These are phyloP conservation scores for Anolis carolinensis DNA, from an alignment of 2,113 vertebrate species.

Conservation along the genomic window DNA sequence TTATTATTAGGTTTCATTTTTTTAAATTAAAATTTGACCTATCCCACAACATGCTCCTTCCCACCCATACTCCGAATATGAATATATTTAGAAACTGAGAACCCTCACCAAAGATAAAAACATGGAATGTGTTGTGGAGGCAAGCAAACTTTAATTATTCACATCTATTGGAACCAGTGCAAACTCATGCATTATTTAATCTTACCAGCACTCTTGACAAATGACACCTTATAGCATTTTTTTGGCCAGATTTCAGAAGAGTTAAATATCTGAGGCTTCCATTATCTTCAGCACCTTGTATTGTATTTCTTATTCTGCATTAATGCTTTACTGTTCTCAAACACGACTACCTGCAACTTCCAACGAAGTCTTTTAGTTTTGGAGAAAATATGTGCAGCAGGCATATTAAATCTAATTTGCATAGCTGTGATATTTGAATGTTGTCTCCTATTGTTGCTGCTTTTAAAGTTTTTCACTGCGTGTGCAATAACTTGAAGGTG, in stretches of 20 bases:
- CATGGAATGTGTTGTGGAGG: background rate
- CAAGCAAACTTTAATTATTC: constrained; percentile 23
- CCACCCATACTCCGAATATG: too few species aligned
- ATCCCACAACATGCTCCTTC: too few species aligned
- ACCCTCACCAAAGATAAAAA: too few species aligned
- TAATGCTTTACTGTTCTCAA: constrained; percentile 18
- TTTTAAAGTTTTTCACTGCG: constrained; percentile 30
- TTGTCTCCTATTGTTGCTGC: constrained; percentile 33
- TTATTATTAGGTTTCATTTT: too few species aligned
- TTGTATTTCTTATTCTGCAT: background rate
- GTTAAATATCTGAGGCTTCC: background rate
- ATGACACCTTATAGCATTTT: background rate
- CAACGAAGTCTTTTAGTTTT: constrained; percentile 28
- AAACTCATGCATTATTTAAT: constrained; percentile 26
- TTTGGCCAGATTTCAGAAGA: constrained; percentile 25
- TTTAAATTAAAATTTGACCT: too few species aligned
- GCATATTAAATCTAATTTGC: background rate
- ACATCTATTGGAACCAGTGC: background rate
- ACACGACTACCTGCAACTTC: constrained; percentile 10
- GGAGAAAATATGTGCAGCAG: constrained; percentile 26
- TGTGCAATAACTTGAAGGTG: constrained; percentile 31
- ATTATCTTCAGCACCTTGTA: constrained; percentile 13
- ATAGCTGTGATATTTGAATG: background rate
- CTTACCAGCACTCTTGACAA: constrained; percentile 11
- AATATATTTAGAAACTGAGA: too few species aligned